A percentile compares a stretch with the other conserved stretches of the same genome.
Evolutionary conservation across 2,113 vertebrate species (phyloP).

Genomic region (Ceuthmochares aereus): DNA sequence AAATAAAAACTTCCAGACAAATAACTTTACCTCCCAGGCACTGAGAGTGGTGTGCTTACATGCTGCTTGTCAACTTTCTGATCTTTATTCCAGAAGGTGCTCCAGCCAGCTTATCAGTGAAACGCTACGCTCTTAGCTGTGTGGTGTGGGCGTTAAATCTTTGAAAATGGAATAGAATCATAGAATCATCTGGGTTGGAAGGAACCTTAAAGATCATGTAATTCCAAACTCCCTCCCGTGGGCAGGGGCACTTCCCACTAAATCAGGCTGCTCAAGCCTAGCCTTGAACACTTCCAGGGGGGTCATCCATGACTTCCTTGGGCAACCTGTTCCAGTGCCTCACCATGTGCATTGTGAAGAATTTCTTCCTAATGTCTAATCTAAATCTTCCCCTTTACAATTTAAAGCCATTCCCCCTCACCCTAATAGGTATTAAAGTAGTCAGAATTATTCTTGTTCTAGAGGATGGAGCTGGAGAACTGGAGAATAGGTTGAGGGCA

Average conservation of each 20-base stretch:
- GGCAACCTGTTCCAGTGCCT: too few relatives aligned
- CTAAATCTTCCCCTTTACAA: too few relatives aligned
- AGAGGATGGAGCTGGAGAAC: not conserved
- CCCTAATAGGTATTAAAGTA: not conserved
- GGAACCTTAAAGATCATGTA: too few relatives aligned
- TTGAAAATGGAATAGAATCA: conserved; percentile 3
- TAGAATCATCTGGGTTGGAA: too few relatives aligned
- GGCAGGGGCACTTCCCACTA: too few relatives aligned
- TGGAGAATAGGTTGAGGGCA: not conserved
- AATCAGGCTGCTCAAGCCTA: too few relatives aligned
- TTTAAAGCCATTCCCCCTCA: too few relatives aligned
- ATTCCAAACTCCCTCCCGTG: too few relatives aligned
- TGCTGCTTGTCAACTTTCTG: not conserved
- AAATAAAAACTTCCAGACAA: not conserved
- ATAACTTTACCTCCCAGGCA: not conserved
- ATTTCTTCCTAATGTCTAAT: too few relatives aligned
- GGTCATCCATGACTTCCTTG: too few relatives aligned
- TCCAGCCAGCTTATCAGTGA: conserved; percentile 5
- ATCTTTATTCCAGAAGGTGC: conserved; percentile 44
- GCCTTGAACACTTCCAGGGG: too few relatives aligned
- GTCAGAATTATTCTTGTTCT: not conserved
- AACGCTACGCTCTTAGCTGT: not conserved
- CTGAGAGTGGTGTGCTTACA: not conserved
- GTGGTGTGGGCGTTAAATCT: not conserved
- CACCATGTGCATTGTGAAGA: too few relatives aligned